Evolutionary conservation across 1,140 invertebrate genomes (phyloP), one percentile per base, ranked within the genome.

Genomic region (Microvelia longipes): DNA sequence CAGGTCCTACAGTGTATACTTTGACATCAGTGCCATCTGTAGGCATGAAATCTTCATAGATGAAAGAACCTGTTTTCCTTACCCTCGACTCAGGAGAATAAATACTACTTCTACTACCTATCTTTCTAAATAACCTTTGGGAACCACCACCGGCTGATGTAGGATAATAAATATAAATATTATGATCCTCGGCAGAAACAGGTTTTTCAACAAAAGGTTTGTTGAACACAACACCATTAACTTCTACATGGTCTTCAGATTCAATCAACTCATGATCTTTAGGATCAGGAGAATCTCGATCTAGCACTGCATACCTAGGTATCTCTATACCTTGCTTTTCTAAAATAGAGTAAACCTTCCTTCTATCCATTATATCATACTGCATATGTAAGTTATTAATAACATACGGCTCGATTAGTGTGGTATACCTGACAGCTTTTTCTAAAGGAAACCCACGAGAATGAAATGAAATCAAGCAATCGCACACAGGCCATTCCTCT

Each of bases 41-140:
- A 1, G 97, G 96, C 96, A 99, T 99, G 80, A 99, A 99, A 82
- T 99, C 97, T 87, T 99, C 98, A 80, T 99, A 99, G 77, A 99
- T 98, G 81, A 94, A 99, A 13, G 95, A 98, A 24, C 98, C 97
- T 25, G 92, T 94, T 81, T 95, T 97, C 29, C 98, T 85, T 19
- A 99, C 93, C 74, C 93, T 85, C 65, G 94, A 98, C 80, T 98
- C 94, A 13, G 93, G 91, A 1, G 94, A 98, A 80, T 99, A 99
- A 61, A 98, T 95, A 80, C 94, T 98, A 79, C 95, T 98, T 67
- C 97, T 85, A 79, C 94, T 97, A 67, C 96, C 97, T 79, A 99
- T 98, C 91, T 98, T 99, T 78, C 97, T 86, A 82, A 99, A 99
- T 61, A 99, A 82, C 75, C 95, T 84, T 78, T 99, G 97, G 79